These are phyloP conservation scores for Drosophila lacteicornis DNA, from an alignment of 1,140 invertebrate species.

Conservation along the genomic window DNA sequence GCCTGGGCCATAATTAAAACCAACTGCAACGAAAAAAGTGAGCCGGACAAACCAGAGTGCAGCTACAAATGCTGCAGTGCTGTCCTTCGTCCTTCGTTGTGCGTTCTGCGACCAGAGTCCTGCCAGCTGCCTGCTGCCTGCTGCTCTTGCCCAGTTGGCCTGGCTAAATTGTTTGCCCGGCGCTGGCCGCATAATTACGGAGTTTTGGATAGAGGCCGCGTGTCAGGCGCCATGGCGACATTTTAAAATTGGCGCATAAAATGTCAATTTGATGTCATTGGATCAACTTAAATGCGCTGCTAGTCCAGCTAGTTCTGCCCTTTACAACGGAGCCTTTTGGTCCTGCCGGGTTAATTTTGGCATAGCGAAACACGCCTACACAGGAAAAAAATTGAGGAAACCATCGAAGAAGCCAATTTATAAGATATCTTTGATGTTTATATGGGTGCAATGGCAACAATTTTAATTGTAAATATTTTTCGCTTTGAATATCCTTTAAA, in stretches of 20 bases:
- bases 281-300: slow-evolving; percentile 78
- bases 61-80: slow-evolving; percentile 40
- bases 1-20: slow-evolving; percentile 42
- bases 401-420: neutral
- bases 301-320: slow-evolving; percentile 49
- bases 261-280: slow-evolving; percentile 83
- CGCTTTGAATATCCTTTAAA: too few relatives aligned
- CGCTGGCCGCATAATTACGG: slow-evolving; percentile 74
- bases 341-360: slow-evolving; percentile 74
- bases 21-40: slow-evolving; percentile 46
- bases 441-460: too few relatives aligned
- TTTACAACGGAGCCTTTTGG: slow-evolving; percentile 35
- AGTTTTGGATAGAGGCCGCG: slow-evolving; percentile 53
- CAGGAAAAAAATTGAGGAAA: neutral
- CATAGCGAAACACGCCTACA: slow-evolving; percentile 57
- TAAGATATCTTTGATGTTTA: neutral
- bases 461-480: too few relatives aligned
- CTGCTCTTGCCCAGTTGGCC: slow-evolving; percentile 8
- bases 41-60: slow-evolving; percentile 38
- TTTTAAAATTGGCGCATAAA: slow-evolving; percentile 83
- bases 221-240: slow-evolving; percentile 57
- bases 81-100: slow-evolving; percentile 3
- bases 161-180: slow-evolving; percentile 73
- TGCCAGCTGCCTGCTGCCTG: neutral
- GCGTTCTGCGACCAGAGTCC: slow-evolving; percentile 6